These are phyloP conservation scores for Tolmerus cingulatus DNA, from an alignment of 2,888 invertebrate species.

Conservation along the genomic window DNA sequence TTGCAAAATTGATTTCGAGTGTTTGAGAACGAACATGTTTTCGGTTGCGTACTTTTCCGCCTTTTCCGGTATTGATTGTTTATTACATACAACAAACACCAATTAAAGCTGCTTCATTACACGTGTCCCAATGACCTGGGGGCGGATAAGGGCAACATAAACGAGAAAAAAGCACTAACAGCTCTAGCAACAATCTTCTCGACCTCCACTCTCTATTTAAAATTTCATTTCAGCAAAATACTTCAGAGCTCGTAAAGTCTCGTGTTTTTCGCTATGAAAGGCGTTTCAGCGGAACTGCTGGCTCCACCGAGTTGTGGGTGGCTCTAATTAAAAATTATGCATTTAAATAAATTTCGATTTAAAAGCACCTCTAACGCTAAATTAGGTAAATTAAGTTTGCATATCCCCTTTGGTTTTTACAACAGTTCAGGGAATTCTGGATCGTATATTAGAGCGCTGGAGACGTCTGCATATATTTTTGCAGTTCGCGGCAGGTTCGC, in stretches of 20 bases:
- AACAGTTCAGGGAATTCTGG: background rate
- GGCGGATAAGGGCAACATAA: background rate
- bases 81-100: background rate
- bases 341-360: background rate
- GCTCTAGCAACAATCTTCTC: background rate
- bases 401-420: background rate
- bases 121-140: background rate
- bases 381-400: background rate
- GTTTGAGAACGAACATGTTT: background rate
- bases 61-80: background rate
- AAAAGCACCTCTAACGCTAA: background rate
- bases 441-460: background rate
- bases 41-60: background rate
- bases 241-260: background rate
- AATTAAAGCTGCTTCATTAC: background rate
- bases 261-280: background rate
- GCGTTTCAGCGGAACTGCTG: background rate
- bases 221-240: background rate
- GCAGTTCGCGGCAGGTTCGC: background rate
- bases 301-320: background rate
- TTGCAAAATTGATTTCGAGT: background rate
- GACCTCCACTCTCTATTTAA: background rate
- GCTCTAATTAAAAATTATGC: background rate
- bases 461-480: background rate
- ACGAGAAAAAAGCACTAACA: background rate